Base-by-base conservation (phyloP, 2,797 vertebrate species). In the Antennarius maculatus region DNA sequence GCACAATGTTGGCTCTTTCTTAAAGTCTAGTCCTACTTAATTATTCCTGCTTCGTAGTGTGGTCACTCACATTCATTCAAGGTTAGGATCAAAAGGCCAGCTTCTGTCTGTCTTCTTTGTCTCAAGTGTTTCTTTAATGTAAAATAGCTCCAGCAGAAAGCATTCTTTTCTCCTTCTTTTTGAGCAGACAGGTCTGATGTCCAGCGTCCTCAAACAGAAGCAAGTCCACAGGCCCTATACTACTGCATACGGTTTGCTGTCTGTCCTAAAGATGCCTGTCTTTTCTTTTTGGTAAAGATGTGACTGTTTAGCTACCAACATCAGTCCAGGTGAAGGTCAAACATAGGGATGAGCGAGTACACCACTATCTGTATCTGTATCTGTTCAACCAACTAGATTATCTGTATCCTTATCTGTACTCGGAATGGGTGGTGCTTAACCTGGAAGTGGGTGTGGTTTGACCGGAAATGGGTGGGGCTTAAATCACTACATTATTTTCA, bases 41-140 rank as follows among this genome's bases (percentile, higher is more conserved):
- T 57, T 43, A 12, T 43, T 14, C 13, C 23, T 23, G 23, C 23
- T 23, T 23, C 23, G 23, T 23, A 23, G 23, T 23, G 54, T 2
- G 0, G 57, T 29, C 51, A 23, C 59, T 31, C 12, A 39, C 48
- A 45, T 41, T 37, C 58, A 83, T 66, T 64, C 73, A 82, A 85
- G 83, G 82, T 86, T 71, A 75, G 60, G 80, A 86, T 87, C 75
- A 89, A 87, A 87, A 81, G 82, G 61, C 70, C 59, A 61, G 51
- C 57, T 66, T 74, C 80, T 76, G 79, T 74, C 76, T 73, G 66
- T 81, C 69, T 52, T 31, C 62, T 62, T 55, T 54, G 63, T 79
- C 78, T 81, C 83, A 81, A 83, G 77, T 66, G 74, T 81, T 66
- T 87, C 76, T 83, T 86, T 82, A 74, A 84, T 84, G 74, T 80